Evolutionary conservation across 2,797 vertebrate species (phyloP).

Genomic region (Darevskia mixta): DNA sequence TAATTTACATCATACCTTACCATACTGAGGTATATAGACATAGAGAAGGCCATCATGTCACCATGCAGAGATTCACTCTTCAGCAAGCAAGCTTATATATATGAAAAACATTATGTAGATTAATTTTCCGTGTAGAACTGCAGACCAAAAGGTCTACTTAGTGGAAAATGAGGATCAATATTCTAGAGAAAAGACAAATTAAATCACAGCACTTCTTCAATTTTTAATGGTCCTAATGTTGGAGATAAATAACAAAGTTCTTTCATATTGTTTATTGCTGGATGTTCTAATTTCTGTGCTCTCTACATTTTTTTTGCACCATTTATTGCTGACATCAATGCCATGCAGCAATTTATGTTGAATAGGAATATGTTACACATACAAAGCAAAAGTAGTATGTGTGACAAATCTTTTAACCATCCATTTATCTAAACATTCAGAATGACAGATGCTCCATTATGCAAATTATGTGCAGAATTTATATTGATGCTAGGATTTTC

Average conservation of each 20-base stretch:
- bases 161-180: constrained; percentile 73
- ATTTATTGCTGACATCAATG: constrained; percentile 57
- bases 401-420: constrained; percentile 47
- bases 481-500: constrained; percentile 35
- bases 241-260: constrained; percentile 70
- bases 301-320: constrained; percentile 35
- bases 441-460: constrained; percentile 53
- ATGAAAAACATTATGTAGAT: constrained; percentile 69
- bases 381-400: constrained; percentile 51
- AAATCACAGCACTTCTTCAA: constrained; percentile 62
- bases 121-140: constrained; percentile 68
- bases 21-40: not conserved
- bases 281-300: constrained; percentile 62
- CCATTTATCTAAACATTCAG: constrained; percentile 60
- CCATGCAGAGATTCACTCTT: constrained; percentile 53
- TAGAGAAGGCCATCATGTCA: constrained; percentile 48
- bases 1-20: constrained; percentile 49
- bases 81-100: constrained; percentile 51
- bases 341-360: constrained; percentile 33
- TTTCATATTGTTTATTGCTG: constrained; percentile 66
- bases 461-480: constrained; percentile 59
- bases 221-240: constrained; percentile 72
- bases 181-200: constrained; percentile 72
- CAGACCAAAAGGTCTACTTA: constrained; percentile 68
- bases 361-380: constrained; percentile 33